These are phyloP conservation scores for Rhimphoctona megacephalus DNA, from an alignment of 2,888 invertebrate genomes.

Conservation along the genomic window DNA sequence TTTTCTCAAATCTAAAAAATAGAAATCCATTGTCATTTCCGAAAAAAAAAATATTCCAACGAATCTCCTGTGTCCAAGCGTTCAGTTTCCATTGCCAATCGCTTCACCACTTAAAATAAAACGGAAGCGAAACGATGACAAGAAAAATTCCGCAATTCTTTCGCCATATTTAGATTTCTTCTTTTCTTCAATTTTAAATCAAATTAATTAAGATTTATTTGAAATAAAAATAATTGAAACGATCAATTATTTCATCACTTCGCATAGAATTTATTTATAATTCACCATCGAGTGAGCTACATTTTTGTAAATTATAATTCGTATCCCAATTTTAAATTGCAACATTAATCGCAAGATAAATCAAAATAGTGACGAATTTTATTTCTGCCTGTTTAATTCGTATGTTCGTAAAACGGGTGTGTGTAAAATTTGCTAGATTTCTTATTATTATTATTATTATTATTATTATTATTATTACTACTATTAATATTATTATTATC, in stretches of 20 bases:
- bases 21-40: neutral
- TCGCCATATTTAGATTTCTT: neutral
- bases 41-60: neutral
- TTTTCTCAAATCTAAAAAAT: neutral
- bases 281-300: slow-evolving; percentile 34
- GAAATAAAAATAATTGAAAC: neutral
- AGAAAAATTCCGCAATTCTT: neutral
- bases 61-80: neutral
- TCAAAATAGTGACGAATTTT: slow-evolving; percentile 8
- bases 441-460: slow-evolving; percentile 45
- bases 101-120: neutral
- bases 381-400: slow-evolving; percentile 37
- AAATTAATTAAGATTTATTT: too few relatives aligned
- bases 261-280: neutral
- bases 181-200: too few relatives aligned
- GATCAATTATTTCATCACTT: neutral
- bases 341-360: slow-evolving; percentile 28
- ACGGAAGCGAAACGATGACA: neutral
- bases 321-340: slow-evolving; percentile 41
- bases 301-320: slow-evolving; percentile 32
- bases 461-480: slow-evolving; percentile 1
- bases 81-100: neutral
- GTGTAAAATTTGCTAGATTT: slow-evolving; percentile 38
- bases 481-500: neutral
- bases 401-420: slow-evolving; percentile 59